Percentiles rank a stretch among this genome's conserved stretches.
Conservation (phyloP, 1,140 invertebrate genomes). For the Pentalonia nigronervosa region DNA sequence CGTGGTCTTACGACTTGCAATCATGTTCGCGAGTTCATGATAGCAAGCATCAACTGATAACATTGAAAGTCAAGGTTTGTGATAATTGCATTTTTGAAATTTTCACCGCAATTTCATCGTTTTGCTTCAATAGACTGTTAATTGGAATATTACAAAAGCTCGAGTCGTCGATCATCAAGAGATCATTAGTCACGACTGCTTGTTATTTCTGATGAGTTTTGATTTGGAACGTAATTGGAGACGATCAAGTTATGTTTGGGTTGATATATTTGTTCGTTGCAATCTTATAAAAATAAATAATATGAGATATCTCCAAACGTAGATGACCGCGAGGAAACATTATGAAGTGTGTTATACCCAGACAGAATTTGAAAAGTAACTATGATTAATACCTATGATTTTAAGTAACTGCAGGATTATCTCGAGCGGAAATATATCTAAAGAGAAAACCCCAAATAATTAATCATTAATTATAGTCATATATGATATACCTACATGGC, state of each 20-base stretch:
- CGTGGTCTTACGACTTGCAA: background rate
- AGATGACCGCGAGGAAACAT: background rate
- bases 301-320: background rate
- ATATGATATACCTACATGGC: background rate
- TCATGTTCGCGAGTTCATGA: background rate
- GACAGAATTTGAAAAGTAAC: constrained; percentile 52
- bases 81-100: background rate
- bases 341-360: constrained; percentile 52
- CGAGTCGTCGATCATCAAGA: background rate
- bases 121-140: background rate
- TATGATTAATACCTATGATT: background rate
- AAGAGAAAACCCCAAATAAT: background rate
- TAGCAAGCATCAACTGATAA: background rate
- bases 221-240: background rate
- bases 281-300: background rate
- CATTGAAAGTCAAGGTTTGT: background rate
- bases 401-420: background rate
- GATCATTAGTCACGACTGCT: background rate
- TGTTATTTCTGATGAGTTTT: background rate
- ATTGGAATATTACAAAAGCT: background rate
- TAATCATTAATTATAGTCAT: background rate
- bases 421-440: background rate
- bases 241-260: background rate
- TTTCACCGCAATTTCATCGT: background rate
- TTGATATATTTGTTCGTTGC: background rate